Conservation (phyloP, 1,140 invertebrate species). For the Potamilus streckersoni region DNA sequence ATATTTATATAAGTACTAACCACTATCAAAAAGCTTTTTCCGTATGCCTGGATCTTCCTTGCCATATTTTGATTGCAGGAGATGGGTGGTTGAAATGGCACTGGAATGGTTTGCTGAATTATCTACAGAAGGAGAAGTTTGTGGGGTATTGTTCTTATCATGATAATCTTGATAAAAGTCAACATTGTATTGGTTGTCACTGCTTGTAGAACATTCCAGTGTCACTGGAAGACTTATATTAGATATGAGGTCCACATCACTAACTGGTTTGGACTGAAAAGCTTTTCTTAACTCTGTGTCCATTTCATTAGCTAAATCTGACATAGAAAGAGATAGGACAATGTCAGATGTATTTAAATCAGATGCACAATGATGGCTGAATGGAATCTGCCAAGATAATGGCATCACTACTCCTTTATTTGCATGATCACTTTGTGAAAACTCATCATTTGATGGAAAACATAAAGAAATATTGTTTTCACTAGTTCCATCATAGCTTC, state of each 20-base stretch:
- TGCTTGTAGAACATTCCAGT: background rate
- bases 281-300: constrained; percentile 26
- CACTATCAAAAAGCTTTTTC: too few relatives aligned
- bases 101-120: too few relatives aligned
- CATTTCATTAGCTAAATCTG: constrained; percentile 25
- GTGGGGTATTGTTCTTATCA: too few relatives aligned
- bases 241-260: constrained; percentile 12
- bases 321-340: constrained; percentile 25
- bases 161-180: too few relatives aligned
- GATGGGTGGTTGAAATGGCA: too few relatives aligned
- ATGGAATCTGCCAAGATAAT: background rate
- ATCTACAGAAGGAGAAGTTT: too few relatives aligned
- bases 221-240: constrained; percentile 25
- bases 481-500: constrained; percentile 9
- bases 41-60: too few relatives aligned
- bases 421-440: constrained; percentile 17
- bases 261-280: constrained; percentile 18
- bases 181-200: too few relatives aligned
- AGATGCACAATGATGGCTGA: background rate
- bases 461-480: constrained; percentile 10
- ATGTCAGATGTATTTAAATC: constrained; percentile 21
- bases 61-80: too few relatives aligned
- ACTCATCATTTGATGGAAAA: background rate
- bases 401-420: constrained; percentile 1
- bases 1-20: too few relatives aligned